Conservation (phyloP, 2,888 invertebrate species). For the Venusia cambrica region DNA sequence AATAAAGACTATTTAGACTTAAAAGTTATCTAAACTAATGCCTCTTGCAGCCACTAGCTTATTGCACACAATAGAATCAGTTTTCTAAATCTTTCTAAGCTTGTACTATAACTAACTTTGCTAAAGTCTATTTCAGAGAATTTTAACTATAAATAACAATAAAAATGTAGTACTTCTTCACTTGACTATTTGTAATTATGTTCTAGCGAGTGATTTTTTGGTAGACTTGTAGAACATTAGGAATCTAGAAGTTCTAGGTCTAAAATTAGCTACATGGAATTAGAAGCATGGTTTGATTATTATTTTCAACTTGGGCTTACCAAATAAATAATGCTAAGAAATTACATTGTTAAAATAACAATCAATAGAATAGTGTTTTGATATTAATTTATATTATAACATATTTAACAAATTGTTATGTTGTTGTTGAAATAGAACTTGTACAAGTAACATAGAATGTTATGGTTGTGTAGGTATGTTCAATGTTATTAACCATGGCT, state of each 20-base stretch:
- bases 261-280: background rate
- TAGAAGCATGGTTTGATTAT: background rate
- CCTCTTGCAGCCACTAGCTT: constrained; percentile 15
- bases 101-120: constrained; percentile 15
- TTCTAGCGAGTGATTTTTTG: constrained; percentile 13
- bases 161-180: constrained; percentile 13
- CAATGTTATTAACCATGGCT: constrained; percentile 58
- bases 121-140: constrained; percentile 16
- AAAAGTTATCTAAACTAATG: constrained; percentile 4
- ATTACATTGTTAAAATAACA: constrained; percentile 10
- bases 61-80: constrained; percentile 17
- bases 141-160: constrained; percentile 13
- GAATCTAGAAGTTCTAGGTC: constrained; percentile 5
- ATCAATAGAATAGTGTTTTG: constrained; percentile 17
- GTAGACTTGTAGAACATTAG: constrained; percentile 1
- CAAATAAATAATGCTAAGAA: background rate
- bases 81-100: constrained; percentile 15
- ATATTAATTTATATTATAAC: constrained; percentile 13
- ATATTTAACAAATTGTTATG: constrained; percentile 14
- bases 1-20: background rate
- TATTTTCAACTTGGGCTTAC: background rate
- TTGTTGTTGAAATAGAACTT: constrained; percentile 14
- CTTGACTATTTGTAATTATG: constrained; percentile 17
- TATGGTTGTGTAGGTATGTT: constrained; percentile 32
- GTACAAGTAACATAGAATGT: constrained; percentile 23